Evolutionary conservation across 2,888 invertebrate genomes (phyloP).

Genomic region (Nephrotoma guestfalica): DNA sequence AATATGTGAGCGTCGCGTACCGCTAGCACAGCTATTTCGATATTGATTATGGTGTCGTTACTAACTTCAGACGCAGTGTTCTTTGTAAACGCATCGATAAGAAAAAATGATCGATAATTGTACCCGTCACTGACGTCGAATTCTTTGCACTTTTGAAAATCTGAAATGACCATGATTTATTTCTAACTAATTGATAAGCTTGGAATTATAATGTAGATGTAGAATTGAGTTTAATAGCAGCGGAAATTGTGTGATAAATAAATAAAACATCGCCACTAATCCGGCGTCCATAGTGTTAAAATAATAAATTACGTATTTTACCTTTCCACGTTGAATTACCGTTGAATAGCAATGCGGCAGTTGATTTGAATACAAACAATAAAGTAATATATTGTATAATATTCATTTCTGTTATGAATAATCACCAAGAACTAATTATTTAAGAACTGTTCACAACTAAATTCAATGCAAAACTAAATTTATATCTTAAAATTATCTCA

Average conservation of each 20-base stretch:
- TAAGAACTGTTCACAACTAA: background rate
- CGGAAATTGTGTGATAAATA: background rate
- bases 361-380: background rate
- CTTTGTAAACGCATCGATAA: slow-evolving; percentile 27
- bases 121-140: slow-evolving; percentile 41
- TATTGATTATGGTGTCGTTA: slow-evolving; percentile 31
- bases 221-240: background rate
- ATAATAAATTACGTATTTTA: background rate
- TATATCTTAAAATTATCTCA: background rate
- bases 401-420: background rate
- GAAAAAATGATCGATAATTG: slow-evolving; percentile 42
- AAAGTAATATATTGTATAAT: background rate
- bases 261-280: background rate
- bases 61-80: slow-evolving; percentile 15
- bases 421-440: background rate
- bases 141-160: slow-evolving; percentile 36
- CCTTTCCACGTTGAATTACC: background rate
- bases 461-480: background rate
- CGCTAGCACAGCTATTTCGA: slow-evolving; percentile 52
- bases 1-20: slow-evolving; percentile 55
- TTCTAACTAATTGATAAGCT: background rate
- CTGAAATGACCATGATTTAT: slow-evolving; percentile 8
- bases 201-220: background rate
- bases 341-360: background rate
- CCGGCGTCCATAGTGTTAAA: background rate